Evolutionary conservation across 2,113 vertebrate genomes (phyloP).

Genomic region (Plectropomus leopardus): DNA sequence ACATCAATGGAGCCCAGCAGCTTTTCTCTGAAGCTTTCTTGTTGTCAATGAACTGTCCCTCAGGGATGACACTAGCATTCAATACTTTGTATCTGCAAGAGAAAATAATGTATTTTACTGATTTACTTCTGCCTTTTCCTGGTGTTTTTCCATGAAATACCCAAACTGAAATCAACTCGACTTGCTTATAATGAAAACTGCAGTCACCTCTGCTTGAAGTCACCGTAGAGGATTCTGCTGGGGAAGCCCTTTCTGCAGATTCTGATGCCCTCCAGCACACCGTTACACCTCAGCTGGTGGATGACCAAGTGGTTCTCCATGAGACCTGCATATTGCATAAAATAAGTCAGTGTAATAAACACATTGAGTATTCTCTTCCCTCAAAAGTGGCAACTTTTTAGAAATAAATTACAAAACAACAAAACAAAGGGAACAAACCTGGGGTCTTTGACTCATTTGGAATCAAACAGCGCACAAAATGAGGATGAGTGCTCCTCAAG

Average conservation of each 20-base stretch:
- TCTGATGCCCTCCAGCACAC: conserved; percentile 78
- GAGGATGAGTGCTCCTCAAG: conserved; percentile 75
- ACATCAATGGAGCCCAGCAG: conserved; percentile 90
- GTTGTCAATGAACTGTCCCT: conserved; percentile 92
- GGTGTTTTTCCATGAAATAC: neutral
- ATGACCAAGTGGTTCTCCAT: conserved; percentile 77
- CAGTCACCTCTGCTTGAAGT: conserved; percentile 85
- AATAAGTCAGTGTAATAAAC: neutral
- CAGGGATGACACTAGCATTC: conserved; percentile 89
- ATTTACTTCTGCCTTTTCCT: neutral
- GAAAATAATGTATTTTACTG: neutral
- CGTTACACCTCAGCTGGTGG: conserved; percentile 78
- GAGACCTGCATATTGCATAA: conserved; percentile 52
- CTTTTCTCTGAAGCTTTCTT: conserved; percentile 92
- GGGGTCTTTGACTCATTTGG: conserved; percentile 73
- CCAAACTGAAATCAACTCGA: neutral
- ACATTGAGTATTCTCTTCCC: too few species aligned
- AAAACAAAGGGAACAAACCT: conserved; percentile 36
- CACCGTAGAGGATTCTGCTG: conserved; percentile 77
- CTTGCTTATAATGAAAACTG: neutral
- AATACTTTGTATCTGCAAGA: conserved; percentile 81
- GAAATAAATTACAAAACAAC: neutral
- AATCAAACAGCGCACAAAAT: conserved; percentile 76
- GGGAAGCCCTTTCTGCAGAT: conserved; percentile 81
- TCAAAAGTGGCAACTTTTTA: neutral